A percentile compares a stretch with the other conserved stretches of the same genome.
These are phyloP conservation scores for Prolemur simus DNA, from an alignment of 2,113 vertebrate species.

Conservation along the genomic window DNA sequence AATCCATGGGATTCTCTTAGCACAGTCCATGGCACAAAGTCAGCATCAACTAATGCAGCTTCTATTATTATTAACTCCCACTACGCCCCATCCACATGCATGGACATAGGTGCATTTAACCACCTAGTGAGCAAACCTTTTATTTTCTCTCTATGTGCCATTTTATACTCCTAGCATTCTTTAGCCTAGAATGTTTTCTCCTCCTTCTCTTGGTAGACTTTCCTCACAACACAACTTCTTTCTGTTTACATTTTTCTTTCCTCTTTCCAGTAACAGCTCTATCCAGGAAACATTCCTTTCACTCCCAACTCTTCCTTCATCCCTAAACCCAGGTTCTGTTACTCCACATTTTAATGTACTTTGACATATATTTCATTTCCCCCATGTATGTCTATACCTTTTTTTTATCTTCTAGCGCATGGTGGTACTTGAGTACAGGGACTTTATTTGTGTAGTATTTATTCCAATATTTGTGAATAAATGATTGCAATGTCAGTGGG, in stretches of 20 bases:
- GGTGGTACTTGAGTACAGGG: background rate
- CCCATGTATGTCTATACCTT: background rate
- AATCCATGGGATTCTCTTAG: background rate
- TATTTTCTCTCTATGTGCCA: background rate
- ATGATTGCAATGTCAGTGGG: background rate
- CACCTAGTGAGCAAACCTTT: background rate
- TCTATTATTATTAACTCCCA: background rate
- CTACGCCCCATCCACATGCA: rapidly evolving
- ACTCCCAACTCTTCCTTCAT: background rate
- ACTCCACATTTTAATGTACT: background rate
- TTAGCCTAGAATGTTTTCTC: background rate
- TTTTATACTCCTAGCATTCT: background rate
- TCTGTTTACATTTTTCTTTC: background rate
- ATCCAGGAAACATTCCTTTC: background rate
- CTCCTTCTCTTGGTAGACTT: background rate
- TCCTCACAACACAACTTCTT: background rate
- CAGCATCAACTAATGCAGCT: background rate
- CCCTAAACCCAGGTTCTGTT: background rate
- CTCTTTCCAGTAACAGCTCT: background rate
- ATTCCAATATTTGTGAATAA: background rate
- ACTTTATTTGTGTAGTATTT: background rate
- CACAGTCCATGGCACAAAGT: background rate
- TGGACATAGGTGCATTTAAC: background rate
- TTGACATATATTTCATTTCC: background rate
- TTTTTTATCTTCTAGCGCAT: background rate